These are phyloP conservation scores for Drosophila gaucha DNA, from an alignment of 2,888 invertebrate genomes.

Conservation along the genomic window DNA sequence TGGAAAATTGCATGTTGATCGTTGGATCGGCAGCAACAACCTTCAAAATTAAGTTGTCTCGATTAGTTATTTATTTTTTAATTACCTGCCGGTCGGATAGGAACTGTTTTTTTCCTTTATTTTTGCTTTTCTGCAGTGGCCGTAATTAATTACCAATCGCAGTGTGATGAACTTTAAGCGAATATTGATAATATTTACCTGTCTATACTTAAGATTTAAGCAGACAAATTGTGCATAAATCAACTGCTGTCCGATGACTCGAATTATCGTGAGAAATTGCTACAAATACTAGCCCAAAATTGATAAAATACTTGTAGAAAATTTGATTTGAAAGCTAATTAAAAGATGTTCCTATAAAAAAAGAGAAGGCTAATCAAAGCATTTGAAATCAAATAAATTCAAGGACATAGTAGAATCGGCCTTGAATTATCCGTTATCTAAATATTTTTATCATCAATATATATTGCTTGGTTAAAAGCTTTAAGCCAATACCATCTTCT, in stretches of 20 bases:
- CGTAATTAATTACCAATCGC: slow-evolving; percentile 68
- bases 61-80: slow-evolving; percentile 58
- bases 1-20: slow-evolving; percentile 70
- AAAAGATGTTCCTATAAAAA: too few species aligned
- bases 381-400: too few species aligned
- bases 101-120: slow-evolving; percentile 6
- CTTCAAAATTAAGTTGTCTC: slow-evolving; percentile 79
- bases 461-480: too few species aligned
- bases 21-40: slow-evolving; percentile 51
- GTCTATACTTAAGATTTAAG: slow-evolving; percentile 20
- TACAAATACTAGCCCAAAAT: not conserved
- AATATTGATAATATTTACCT: slow-evolving; percentile 49
- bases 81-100: slow-evolving; percentile 45
- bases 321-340: too few species aligned
- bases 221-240: slow-evolving; percentile 57
- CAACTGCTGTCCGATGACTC: slow-evolving; percentile 21
- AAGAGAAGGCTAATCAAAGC: too few species aligned
- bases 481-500: too few species aligned
- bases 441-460: too few species aligned
- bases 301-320: too few species aligned
- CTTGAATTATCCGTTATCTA: too few species aligned
- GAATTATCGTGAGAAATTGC: slow-evolving; percentile 56
- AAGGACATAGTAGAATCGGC: too few species aligned
- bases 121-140: slow-evolving; percentile 17
- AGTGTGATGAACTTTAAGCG: slow-evolving; percentile 72